Evolutionary conservation across 2,888 invertebrate species (phyloP), one percentile per base, ranked within the genome.

Genomic region (Ormyrus rosae): DNA sequence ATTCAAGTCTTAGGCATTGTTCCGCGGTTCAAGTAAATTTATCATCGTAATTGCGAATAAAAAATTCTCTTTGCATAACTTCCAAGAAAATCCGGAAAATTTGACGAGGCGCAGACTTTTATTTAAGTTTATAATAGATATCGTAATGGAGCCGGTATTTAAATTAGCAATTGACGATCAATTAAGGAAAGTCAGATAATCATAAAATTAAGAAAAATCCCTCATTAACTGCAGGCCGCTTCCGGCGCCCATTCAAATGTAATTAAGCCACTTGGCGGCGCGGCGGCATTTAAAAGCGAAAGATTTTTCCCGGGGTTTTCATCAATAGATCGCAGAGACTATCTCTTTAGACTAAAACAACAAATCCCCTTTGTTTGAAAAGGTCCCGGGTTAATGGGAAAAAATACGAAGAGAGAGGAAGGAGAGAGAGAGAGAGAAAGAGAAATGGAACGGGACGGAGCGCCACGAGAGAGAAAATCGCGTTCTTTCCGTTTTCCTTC

Each of bases 301-400:
- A 6, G 48, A 56, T 58, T 69, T 69, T 63, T 51, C 11, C 46
- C 6, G 6, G 34, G 10, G 45, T 65, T 65, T 65, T 58, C 74
- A 58, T 46, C 78, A 34, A 78, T 72, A 53, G 60, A 65, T 71
- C 48, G 51, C 6, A 10, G 2, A 7, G 60, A 61, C 58, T 46
- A 46, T 60, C 67, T 72, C n/a, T 50, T 60, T 34, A 67, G 8
- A 13, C 45, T 74, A 51, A 67, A 79, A 69, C 63, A 79, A 64
- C 63, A 69, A 74, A 76, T 3, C 56, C 48, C 45, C 71, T 81
- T 79, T 80, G 67, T 79, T 74, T 71, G 72, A 61, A 68, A 67
- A 78, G 70, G 55, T 78, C 48, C 73, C n/a, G 72, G 72, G 58
- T 61, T 75, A 82, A 74, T 78, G 80, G 76, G 55, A 76, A 77